Conservation (phyloP, 2,113 vertebrate genomes). For the Hydrolagus affinis region DNA sequence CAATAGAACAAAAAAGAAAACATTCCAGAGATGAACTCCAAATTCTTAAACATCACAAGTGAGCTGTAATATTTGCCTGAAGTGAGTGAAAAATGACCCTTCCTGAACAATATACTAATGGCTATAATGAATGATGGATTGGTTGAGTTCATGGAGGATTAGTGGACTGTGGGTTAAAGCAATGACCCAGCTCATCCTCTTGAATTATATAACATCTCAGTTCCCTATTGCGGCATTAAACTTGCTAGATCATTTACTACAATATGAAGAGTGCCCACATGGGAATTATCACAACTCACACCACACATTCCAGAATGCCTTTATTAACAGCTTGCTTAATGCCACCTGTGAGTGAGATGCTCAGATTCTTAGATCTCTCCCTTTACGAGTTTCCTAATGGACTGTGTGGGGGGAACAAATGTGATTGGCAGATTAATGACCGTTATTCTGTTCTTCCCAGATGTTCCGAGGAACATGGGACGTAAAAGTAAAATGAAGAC, state of each 20-base stretch:
- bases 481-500: no score
- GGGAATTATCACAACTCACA: conserved; percentile 16
- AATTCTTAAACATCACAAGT: neutral
- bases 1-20: neutral
- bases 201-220: neutral
- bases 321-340: neutral
- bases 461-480: no score
- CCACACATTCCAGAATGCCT: neutral
- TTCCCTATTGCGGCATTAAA: neutral
- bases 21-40: neutral
- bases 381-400: conserved; percentile 6
- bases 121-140: neutral
- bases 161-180: neutral
- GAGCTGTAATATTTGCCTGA: no score
- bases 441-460: neutral
- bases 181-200: neutral
- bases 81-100: neutral
- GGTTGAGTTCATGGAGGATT: neutral
- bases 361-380: neutral
- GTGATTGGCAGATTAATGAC: neutral
- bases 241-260: neutral
- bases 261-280: neutral
- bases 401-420: neutral
- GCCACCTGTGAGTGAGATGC: conserved; percentile 17
- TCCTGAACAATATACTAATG: neutral